Evolutionary conservation across 2,797 vertebrate genomes (phyloP).

Genomic region (Tamandua tetradactyla): DNA sequence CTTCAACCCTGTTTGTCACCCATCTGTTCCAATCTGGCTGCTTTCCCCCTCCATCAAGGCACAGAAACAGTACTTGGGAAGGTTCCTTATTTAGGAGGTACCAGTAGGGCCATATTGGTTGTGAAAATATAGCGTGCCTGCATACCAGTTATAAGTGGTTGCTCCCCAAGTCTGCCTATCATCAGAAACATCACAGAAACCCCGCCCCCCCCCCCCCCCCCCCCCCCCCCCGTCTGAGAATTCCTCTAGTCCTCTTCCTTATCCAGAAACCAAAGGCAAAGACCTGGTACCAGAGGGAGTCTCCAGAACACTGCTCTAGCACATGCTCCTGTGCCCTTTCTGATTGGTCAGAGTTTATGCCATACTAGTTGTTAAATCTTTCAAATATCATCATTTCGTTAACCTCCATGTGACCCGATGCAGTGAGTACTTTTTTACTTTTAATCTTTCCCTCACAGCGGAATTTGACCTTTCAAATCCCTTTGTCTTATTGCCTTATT

Average conservation of each 20-base stretch:
- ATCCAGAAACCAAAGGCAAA: not conserved
- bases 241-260: not conserved
- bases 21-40: not conserved
- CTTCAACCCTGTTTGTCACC: not conserved
- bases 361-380: not conserved
- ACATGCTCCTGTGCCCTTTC: not conserved
- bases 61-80: not conserved
- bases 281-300: not conserved
- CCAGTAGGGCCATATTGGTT: not conserved
- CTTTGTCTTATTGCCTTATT: not conserved
- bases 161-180: not conserved
- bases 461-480: not conserved
- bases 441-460: not conserved
- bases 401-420: not conserved
- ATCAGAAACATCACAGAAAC: not conserved
- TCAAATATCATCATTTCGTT: not conserved
- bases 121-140: not conserved
- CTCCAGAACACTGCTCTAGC: not conserved
- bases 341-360: not conserved
- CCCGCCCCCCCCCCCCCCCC: too few relatives aligned
- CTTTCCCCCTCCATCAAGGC: too few relatives aligned
- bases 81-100: too few relatives aligned
- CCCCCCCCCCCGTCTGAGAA: not conserved
- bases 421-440: not conserved
- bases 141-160: not conserved